Base-by-base conservation (phyloP, 2,888 invertebrate genomes). In the Eilema griseolum region DNA sequence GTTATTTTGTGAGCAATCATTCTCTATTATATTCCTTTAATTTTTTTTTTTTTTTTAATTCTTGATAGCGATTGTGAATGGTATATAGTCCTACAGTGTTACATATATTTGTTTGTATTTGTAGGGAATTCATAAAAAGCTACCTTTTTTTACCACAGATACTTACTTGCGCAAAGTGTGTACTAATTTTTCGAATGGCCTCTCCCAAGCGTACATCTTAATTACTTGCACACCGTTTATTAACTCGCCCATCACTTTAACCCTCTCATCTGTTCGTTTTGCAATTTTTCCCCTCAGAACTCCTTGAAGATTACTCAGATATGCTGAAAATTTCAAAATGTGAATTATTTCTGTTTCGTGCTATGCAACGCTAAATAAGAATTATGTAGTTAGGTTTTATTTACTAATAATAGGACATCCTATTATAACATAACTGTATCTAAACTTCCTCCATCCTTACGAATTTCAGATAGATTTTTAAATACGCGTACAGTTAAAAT, bases 171-270 rank as follows among this genome's bases (percentile, higher is more conserved):
- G 93, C 8, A 97, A 95, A 68, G 95, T 90, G 65, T 96, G 96
- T 5, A 98, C 96, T 0, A 97, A 90, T 71, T 96, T 95, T 68
- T 96, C 96, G 82, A 98, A 98, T 0, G 97, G 97, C 75, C 96
- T 97, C 86, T 98, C 98, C 97, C 98, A 98, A 1, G 98, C 97
- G 83, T 98, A 98, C 98, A 98, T 98, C 93, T 98, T 98, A 81
- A 98, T 97, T 0, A 98, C 97, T 83, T 97, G 96, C 81, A 98
- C 97, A 0, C 98, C 98, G 73, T 95, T 95, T 11, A 98, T 96
- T 67, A 98, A 96, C 91, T 98, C 98, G 80, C 97, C 97, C 97
- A 98, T 98, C 20, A 98, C 93, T 73, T 97, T 96, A 20, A 98
- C 97, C 74, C 98, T 94, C 86, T 97, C 96, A 85, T 98, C 98